Base-by-base conservation (phyloP, 2,113 vertebrate species). In the Paralichthys olivaceus region DNA sequence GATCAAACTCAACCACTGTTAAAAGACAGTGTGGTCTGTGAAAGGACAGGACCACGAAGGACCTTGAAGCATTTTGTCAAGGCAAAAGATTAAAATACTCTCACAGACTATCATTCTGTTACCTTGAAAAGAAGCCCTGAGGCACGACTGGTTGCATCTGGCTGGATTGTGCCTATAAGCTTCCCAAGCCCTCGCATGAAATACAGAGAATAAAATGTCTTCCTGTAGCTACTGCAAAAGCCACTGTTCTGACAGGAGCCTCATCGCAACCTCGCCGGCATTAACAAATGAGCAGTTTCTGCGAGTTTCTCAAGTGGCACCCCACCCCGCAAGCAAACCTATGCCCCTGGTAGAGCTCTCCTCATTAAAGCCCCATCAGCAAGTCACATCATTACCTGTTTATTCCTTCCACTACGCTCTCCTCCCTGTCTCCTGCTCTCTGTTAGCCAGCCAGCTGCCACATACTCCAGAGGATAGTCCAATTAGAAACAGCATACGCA, bases 281-380 rank as follows among this genome's bases (percentile, higher is more conserved):
- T 53, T 20, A 56, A 49, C 54, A 73, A 65, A 55, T 32, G 0
- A 59, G 25, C 53, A 17, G 56, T n/a, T 49, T 45, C 53, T 3
- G 17, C 22, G n/a, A 28, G 9, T 3, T 61, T 56, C 53, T 40
- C 8, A 58, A 57, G 15, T 40, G 59, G 29, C 32, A 22, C 1
- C 51, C 45, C 20, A 67, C 22, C 7, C 17, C 32, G 29, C 67
- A 80, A 69, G 53, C 65, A 74, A 85, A 83, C 72, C 80, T 80
- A 75, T 75, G 73, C 79, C 88, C 84, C 80, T 40, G 73, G 70
- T 77, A 34, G 70, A 81, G 77, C 68, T 80, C 76, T 81, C 58
- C 87, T 91, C 86, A 89, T 91, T 91, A 91, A 88, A 90, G 87
- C 62, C 73, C 84, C 84, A 91, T 91, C 89, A 92, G 86, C 58